These are phyloP conservation scores for Thomomys bottae DNA, from an alignment of 2,113 vertebrate species.

Conservation along the genomic window DNA sequence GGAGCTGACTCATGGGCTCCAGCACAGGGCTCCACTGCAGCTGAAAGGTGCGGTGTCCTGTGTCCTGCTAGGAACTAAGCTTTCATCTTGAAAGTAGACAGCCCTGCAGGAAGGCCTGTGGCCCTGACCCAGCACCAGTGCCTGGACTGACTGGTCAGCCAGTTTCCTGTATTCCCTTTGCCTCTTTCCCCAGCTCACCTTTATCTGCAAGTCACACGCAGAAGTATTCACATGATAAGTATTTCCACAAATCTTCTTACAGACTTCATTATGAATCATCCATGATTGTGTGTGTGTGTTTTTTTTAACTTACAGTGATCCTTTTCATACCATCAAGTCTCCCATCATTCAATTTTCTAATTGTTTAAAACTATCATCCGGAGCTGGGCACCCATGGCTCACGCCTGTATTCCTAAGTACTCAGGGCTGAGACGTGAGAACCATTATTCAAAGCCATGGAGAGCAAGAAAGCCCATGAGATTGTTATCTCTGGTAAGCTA, in stretches of 20 bases:
- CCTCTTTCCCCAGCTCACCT: neutral
- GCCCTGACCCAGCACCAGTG: neutral
- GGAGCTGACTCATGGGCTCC: neutral
- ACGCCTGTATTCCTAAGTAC: too few relatives aligned
- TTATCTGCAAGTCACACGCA: neutral
- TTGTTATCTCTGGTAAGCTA: too few relatives aligned
- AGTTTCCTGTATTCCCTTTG: neutral
- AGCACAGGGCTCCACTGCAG: neutral
- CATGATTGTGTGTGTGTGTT: too few relatives aligned
- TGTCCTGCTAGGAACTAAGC: neutral
- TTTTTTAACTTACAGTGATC: neutral
- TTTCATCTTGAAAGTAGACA: neutral
- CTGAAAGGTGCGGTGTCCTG: neutral
- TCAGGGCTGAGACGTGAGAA: too few relatives aligned
- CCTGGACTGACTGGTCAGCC: too few relatives aligned
- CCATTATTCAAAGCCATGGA: too few relatives aligned
- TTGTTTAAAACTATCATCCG: neutral
- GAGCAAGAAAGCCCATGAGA: too few relatives aligned
- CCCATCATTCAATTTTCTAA: neutral
- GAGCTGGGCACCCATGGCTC: too few relatives aligned
- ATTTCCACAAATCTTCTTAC: too few relatives aligned
- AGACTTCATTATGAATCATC: too few relatives aligned
- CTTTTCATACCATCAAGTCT: neutral
- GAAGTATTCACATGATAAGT: neutral
- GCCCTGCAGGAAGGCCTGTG: neutral